Percentiles rank a stretch among this genome's conserved stretches.
Evolutionary conservation across 30 jellyfish, hydroid and myxozoan species (phyloP).

Genomic region (Pelagia noctiluca): DNA sequence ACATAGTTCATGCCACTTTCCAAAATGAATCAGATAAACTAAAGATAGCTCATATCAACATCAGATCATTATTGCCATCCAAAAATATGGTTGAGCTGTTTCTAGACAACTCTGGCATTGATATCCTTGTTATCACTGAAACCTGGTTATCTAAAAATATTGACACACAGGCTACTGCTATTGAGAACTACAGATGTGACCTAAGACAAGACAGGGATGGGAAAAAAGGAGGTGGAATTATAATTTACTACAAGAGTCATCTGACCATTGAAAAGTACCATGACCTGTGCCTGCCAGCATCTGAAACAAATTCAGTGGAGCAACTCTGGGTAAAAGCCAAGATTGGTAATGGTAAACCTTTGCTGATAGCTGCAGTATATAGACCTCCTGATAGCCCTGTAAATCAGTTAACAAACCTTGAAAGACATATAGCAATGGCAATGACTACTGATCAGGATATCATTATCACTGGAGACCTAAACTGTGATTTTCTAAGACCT

Average conservation of each 20-base stretch:
- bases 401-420: slow-evolving; percentile 6
- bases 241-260: slow-evolving; percentile 12
- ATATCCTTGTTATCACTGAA: slow-evolving; percentile 12
- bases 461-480: not conserved
- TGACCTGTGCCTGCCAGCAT: slow-evolving; percentile 13
- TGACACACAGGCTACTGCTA: too few relatives aligned
- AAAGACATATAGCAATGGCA: slow-evolving; percentile 14
- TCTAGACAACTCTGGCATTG: not conserved
- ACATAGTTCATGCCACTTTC: slow-evolving; percentile 2
- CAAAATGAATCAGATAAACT: slow-evolving; percentile 12
- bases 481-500: slow-evolving; percentile 10
- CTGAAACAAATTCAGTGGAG: slow-evolving; percentile 22
- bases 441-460: not conserved
- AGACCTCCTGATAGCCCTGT: slow-evolving; percentile 19
- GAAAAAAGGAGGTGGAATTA: not conserved
- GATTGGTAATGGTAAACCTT: slow-evolving; percentile 1
- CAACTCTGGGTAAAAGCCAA: slow-evolving; percentile 16
- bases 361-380: slow-evolving; percentile 22
- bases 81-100: too few relatives aligned
- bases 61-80: slow-evolving; percentile 8
- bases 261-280: not conserved
- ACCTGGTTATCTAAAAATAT: too few relatives aligned
- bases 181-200: slow-evolving; percentile 13
- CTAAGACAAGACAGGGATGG: slow-evolving; percentile 8
- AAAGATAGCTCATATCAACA: slow-evolving; percentile 14